Evolutionary conservation across 1,140 invertebrate genomes (phyloP).

Genomic region (Probaryconus sp.): DNA sequence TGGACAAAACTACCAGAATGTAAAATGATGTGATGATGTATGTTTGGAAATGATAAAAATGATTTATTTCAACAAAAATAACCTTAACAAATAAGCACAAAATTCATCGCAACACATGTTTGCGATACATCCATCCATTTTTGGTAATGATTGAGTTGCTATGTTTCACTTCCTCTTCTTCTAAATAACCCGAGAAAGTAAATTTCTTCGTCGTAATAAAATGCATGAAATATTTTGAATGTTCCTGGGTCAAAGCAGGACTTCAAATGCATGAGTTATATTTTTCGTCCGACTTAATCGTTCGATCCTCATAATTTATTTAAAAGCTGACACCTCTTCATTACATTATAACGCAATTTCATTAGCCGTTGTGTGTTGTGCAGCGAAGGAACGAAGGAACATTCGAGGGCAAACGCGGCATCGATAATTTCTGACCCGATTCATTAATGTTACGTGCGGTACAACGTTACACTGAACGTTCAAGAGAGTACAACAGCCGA

Average conservation of each 20-base stretch:
- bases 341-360: conserved; percentile 54
- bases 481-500: conserved; percentile 45
- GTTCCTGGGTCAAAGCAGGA: conserved; percentile 1
- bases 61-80: too few species aligned
- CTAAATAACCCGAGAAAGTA: background rate
- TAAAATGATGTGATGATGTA: too few species aligned
- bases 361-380: conserved; percentile 43
- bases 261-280: conserved; percentile 35
- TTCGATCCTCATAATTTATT: conserved; percentile 49
- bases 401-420: conserved; percentile 56
- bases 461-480: conserved; percentile 40
- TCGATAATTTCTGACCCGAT: conserved; percentile 63
- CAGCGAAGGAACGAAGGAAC: conserved; percentile 42
- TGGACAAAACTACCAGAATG: too few species aligned
- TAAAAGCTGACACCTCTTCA: conserved; percentile 48
- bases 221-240: conserved; percentile 24
- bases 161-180: too few species aligned
- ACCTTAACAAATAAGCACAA: too few species aligned
- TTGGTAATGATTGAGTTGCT: too few species aligned
- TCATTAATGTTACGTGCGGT: conserved; percentile 57
- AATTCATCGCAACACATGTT: too few species aligned
- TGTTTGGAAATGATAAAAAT: too few species aligned
- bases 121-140: too few species aligned
- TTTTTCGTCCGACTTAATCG: conserved; percentile 44
- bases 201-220: conserved; percentile 21